A percentile compares a stretch with the other conserved stretches of the same genome.
Evolutionary conservation across 2,113 vertebrate genomes (phyloP).

Genomic region (Ammodytes dubius): DNA sequence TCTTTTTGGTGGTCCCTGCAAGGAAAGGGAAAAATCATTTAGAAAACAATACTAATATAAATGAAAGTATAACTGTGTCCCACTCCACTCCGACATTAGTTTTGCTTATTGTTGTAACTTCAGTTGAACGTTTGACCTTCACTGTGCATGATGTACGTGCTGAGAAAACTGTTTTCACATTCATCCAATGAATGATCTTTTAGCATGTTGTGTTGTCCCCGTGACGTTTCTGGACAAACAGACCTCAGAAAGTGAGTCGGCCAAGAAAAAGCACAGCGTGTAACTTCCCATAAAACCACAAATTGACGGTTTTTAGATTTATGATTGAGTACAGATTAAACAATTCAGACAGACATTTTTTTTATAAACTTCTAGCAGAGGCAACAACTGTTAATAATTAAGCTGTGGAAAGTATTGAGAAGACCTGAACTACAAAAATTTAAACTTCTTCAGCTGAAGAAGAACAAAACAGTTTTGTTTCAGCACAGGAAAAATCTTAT

Average conservation of each 20-base stretch:
- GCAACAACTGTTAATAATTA: not conserved
- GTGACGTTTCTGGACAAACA: no score
- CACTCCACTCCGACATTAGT: not conserved
- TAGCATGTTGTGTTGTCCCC: not conserved
- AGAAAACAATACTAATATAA: not conserved
- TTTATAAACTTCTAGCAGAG: not conserved
- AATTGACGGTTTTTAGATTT: no score
- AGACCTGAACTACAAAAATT: not conserved
- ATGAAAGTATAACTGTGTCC: not conserved
- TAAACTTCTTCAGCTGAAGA: not conserved
- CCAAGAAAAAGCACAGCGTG: no score
- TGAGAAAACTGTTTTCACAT: not conserved
- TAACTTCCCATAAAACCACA: no score
- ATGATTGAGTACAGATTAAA: no score
- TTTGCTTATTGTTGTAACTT: not conserved
- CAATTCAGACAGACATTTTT: no score
- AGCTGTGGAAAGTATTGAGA: not conserved
- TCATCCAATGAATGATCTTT: not conserved
- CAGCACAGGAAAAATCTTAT: no score
- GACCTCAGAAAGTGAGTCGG: no score
- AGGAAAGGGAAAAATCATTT: conserved; percentile 7
- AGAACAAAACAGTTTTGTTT: not conserved
- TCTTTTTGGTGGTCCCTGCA: conserved; percentile 84
- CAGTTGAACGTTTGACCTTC: not conserved
- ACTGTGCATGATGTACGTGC: not conserved